These are phyloP conservation scores for Muscicapa comitata DNA, from an alignment of 2,797 vertebrate species.

Conservation along the genomic window DNA sequence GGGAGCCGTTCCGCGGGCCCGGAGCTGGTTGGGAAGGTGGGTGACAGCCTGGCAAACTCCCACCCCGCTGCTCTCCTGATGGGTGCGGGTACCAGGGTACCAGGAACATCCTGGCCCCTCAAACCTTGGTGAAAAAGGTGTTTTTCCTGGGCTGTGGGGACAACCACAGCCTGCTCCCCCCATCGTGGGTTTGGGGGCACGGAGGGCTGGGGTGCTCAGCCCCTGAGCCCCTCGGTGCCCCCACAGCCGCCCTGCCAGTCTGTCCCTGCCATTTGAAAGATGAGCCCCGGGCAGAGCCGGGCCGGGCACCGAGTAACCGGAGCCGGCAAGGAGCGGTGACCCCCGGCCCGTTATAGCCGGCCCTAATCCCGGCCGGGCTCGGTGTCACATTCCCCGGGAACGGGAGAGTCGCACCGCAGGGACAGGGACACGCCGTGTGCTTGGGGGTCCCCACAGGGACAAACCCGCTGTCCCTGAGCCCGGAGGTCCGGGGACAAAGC, in stretches of 20 bases:
- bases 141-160: rapidly evolving
- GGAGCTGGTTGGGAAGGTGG: background rate
- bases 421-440: rapidly evolving
- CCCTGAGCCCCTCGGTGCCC: background rate
- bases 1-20: background rate
- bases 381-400: background rate
- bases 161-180: background rate
- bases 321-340: background rate
- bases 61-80: background rate
- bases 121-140: background rate
- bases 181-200: rapidly evolving
- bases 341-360: background rate
- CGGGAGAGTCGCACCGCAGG: rapidly evolving
- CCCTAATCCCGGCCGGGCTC: background rate
- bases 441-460: background rate
- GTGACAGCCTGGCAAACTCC: background rate
- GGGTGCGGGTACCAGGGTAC: background rate
- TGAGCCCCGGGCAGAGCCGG: background rate
- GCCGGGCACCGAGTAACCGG: background rate
- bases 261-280: background rate
- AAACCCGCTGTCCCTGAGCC: rapidly evolving
- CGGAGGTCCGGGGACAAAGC: rapidly evolving
- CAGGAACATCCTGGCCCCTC: rapidly evolving
- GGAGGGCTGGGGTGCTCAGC: background rate
- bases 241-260: background rate